These are phyloP conservation scores for Crax fasciolata DNA, from an alignment of 2,797 vertebrate species.

Conservation along the genomic window DNA sequence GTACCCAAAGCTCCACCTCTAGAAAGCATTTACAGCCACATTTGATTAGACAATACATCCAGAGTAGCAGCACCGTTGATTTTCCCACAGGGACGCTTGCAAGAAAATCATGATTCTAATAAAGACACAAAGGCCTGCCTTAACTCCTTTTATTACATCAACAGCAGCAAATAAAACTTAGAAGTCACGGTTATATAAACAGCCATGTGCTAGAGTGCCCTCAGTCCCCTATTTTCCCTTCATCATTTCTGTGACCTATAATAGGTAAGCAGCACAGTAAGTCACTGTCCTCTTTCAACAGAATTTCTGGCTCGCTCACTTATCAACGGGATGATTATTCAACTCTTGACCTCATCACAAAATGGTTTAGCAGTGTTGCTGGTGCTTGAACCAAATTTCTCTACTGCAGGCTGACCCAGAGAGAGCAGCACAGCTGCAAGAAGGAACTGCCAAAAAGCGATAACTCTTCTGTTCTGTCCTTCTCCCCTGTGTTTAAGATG, in stretches of 20 bases:
- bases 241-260: slow-evolving; percentile 48
- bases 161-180: slow-evolving; percentile 46
- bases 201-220: slow-evolving; percentile 19
- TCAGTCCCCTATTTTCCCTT: background rate
- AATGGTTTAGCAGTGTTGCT: slow-evolving; percentile 51
- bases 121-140: slow-evolving; percentile 29
- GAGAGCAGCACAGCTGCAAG: slow-evolving; percentile 55
- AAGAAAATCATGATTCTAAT: slow-evolving; percentile 65
- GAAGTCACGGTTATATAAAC: slow-evolving; percentile 48
- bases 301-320: slow-evolving; percentile 51
- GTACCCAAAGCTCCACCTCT: background rate
- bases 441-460: slow-evolving; percentile 66
- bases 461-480: slow-evolving; percentile 45
- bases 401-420: slow-evolving; percentile 45
- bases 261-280: slow-evolving; percentile 64
- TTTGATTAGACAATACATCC: slow-evolving; percentile 1
- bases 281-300: slow-evolving; percentile 44
- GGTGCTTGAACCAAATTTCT: slow-evolving; percentile 56
- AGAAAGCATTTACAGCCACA: background rate
- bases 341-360: slow-evolving; percentile 65
- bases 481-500: slow-evolving; percentile 54
- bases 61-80: background rate
- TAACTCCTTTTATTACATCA: slow-evolving; percentile 28
- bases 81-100: slow-evolving; percentile 5
- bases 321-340: slow-evolving; percentile 63